Conservation (phyloP, 1,140 invertebrate species). For the Apis dorsata region DNA sequence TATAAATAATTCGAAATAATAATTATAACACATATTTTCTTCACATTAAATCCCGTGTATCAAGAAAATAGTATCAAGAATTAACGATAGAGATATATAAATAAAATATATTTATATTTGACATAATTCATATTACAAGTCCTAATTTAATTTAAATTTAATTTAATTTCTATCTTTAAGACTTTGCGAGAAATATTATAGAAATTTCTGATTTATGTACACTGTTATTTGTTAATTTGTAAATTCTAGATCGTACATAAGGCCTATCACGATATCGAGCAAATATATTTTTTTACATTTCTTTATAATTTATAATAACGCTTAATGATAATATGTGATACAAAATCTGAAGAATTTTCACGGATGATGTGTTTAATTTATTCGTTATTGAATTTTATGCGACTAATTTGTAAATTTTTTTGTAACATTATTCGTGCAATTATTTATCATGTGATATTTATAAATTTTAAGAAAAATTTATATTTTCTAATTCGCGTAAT, state of each 20-base stretch:
- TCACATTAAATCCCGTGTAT: not conserved
- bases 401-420: not conserved
- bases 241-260: not conserved
- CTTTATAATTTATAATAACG: not conserved
- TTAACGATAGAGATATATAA: not conserved
- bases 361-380: too few relatives aligned
- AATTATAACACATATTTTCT: not conserved
- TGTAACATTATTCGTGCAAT: not conserved
- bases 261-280: not conserved
- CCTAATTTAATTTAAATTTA: too few relatives aligned
- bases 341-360: not conserved
- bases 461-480: not conserved
- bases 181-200: not conserved
- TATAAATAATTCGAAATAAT: not conserved
- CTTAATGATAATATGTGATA: slow-evolving; percentile 3
- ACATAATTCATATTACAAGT: too few relatives aligned
- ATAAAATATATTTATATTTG: not conserved
- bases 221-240: not conserved
- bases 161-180: not conserved
- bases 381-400: not conserved
- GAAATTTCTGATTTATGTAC: not conserved
- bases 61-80: not conserved
- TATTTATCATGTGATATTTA: not conserved
- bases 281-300: not conserved
- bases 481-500: not conserved